Percentiles rank a stretch among this genome's conserved stretches.
phyloP scores from a whole-genome alignment of 2,888 invertebrate species.

The Cheilosia urbana region DNA sequence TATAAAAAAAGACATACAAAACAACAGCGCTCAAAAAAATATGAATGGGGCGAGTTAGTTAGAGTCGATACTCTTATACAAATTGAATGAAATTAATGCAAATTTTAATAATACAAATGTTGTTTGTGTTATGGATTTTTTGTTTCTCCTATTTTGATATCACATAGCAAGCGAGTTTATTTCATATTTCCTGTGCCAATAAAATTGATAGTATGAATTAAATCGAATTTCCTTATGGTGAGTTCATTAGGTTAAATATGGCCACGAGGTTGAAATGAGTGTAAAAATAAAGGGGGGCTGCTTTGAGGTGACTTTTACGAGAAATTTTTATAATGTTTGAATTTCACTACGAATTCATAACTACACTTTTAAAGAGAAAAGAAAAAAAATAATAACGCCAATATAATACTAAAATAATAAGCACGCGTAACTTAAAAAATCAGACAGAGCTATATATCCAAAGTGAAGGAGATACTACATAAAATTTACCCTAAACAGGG shows the following conservation, averaged over 20 bases:
- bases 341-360: too few species aligned
- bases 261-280: constrained; percentile 14
- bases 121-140: constrained; percentile 16
- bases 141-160: constrained; percentile 31
- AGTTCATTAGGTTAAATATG: constrained; percentile 61
- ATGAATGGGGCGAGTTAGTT: constrained; percentile 44
- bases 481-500: too few species aligned
- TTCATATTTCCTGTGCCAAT: constrained; percentile 56
- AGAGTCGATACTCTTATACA: not conserved
- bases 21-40: constrained; percentile 13
- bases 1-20: constrained; percentile 72
- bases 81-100: constrained; percentile 46
- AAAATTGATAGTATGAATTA: constrained; percentile 45
- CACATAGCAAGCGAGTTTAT: constrained; percentile 38
- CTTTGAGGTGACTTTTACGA: not conserved
- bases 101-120: constrained; percentile 26
- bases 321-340: too few species aligned
- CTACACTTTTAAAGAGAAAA: too few species aligned
- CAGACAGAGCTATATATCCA: too few species aligned
- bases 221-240: constrained; percentile 50
- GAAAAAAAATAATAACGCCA: too few species aligned
- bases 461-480: too few species aligned
- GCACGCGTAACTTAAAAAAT: too few species aligned
- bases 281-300: not conserved
- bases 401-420: too few species aligned